Base-by-base conservation (phyloP, 2,888 invertebrate genomes). In the Drosophila siamana region DNA sequence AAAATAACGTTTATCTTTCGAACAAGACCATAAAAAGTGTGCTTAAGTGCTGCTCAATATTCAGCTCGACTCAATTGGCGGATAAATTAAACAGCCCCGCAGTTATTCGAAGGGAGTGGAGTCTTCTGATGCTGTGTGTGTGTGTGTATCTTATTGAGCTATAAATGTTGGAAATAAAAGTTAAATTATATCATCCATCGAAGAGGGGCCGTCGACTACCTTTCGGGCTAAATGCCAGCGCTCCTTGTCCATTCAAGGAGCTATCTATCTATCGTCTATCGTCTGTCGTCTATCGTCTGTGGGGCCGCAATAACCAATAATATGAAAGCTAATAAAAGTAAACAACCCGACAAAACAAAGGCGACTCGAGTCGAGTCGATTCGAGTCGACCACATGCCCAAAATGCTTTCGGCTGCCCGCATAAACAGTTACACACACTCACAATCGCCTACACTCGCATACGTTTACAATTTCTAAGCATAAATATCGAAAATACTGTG, bases 111-210 rank as follows among this genome's bases (percentile, higher is more conserved):
- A 4, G 33, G 33, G 33, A 33, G 33, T 4, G 5, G 16, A 33
- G 38, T 19, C 43, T n/a, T n/a, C n/a, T n/a, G 19, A 19, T 19
- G 19, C 19, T 19, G 19, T 19, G 36, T 38, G 26, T 8, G 41
- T 43, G 30, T 60, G 57, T 81, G 76, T 76, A 61, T 64, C 85
- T 87, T 87, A 84, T 84, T 84, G 82, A 78, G 85, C 87, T 62
- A 84, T 84, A 84, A 84, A 84, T 81, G 79, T 72, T 56, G 82
- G 79, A 77, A 76, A 87, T 84, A 87, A 84, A 84, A 81, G 85
- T 85, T 81, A 81, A 87, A 84, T 78, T 86, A 80, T 77, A 81
- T 72, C 69, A 70, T 71, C 69, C 43, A 59, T 71, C 66, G 33
- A 33, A n/a, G 74, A 28, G 16, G 28, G 66, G 26, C 8, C 15